A percentile compares a stretch with the other conserved stretches of the same genome.
Conservation (phyloP, 1,140 invertebrate species). For the Bombus sibiricus region DNA sequence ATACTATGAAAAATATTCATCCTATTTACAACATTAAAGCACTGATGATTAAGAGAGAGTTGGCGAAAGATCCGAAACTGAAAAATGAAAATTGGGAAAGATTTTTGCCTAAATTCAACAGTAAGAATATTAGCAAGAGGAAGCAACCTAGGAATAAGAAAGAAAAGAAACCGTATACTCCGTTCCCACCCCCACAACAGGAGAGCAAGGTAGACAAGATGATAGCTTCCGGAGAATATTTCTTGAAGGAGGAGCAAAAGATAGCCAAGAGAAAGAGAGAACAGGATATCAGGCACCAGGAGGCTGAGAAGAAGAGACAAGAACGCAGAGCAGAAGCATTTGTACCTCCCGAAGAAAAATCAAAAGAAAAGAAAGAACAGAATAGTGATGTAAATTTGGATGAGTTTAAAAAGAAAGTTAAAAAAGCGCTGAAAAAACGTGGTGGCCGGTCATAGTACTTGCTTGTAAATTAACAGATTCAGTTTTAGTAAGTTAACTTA, state of each 20-base stretch:
- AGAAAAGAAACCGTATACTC: slow-evolving; percentile 96
- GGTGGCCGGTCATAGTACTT: slow-evolving; percentile 23
- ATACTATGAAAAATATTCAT: slow-evolving; percentile 99
- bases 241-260: slow-evolving; percentile 93
- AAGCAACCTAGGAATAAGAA: slow-evolving; percentile 94
- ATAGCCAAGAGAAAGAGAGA: slow-evolving; percentile 88
- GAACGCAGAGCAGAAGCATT: slow-evolving; percentile 92
- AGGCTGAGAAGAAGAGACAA: slow-evolving; percentile 88
- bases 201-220: slow-evolving; percentile 98
- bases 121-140: slow-evolving; percentile 93
- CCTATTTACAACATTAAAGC: slow-evolving; percentile 99
- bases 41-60: slow-evolving; percentile 98
- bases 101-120: slow-evolving; percentile 98
- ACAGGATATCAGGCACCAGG: slow-evolving; percentile 88
- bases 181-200: slow-evolving; percentile 96
- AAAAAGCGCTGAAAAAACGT: slow-evolving; percentile 83
- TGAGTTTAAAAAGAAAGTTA: slow-evolving; percentile 88
- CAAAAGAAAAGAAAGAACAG: slow-evolving; percentile 60
- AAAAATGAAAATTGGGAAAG: slow-evolving; percentile 98
- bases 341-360: slow-evolving; percentile 90
- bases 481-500: neutral
- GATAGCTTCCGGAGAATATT: slow-evolving; percentile 98
- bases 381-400: slow-evolving; percentile 85
- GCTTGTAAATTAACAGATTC: neutral
- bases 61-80: slow-evolving; percentile 95